phyloP scores from a whole-genome alignment of 2,113 vertebrate genomes.

The Thunnus thynnus region DNA sequence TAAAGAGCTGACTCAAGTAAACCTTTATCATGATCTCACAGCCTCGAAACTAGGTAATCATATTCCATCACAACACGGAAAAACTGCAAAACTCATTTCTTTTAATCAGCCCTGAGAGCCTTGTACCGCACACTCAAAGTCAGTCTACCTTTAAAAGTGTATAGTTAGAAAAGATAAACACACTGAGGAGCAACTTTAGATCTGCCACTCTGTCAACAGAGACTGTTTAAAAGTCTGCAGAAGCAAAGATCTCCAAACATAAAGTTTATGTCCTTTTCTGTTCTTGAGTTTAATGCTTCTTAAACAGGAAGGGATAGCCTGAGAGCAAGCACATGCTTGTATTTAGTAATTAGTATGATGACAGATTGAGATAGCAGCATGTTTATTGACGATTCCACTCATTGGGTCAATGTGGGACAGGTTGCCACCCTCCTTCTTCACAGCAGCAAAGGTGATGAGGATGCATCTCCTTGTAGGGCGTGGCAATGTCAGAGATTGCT shows the following conservation, averaged over 20 bases:
- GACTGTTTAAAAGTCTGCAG: slow-evolving; percentile 12
- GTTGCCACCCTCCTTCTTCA: slow-evolving; percentile 23
- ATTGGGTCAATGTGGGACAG: slow-evolving; percentile 29
- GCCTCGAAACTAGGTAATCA: slow-evolving; percentile 25
- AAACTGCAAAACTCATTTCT: slow-evolving; percentile 21
- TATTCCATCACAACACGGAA: slow-evolving; percentile 2
- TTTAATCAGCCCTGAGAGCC: slow-evolving; percentile 59
- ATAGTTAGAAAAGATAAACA: slow-evolving; percentile 32
- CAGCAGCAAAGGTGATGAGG: slow-evolving; percentile 4
- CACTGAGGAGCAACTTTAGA: slow-evolving; percentile 3
- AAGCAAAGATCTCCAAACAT: slow-evolving; percentile 22
- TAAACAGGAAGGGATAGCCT: not conserved
- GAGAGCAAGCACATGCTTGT: slow-evolving; percentile 35
- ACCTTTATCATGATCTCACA: slow-evolving; percentile 18
- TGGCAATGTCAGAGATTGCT: slow-evolving; percentile 36
- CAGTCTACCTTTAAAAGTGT: slow-evolving; percentile 40
- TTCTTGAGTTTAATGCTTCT: slow-evolving; percentile 11
- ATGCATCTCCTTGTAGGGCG: slow-evolving; percentile 12
- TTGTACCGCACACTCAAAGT: slow-evolving; percentile 16
- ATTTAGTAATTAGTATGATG: slow-evolving; percentile 27
- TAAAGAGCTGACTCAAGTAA: slow-evolving; percentile 39
- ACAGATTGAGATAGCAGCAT: slow-evolving; percentile 34
- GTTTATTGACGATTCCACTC: slow-evolving; percentile 37
- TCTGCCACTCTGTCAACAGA: slow-evolving; percentile 35
- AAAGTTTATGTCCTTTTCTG: slow-evolving; percentile 37